Conservation (phyloP, 2,797 vertebrate species). For the Pangasius sanitwongsei region DNA sequence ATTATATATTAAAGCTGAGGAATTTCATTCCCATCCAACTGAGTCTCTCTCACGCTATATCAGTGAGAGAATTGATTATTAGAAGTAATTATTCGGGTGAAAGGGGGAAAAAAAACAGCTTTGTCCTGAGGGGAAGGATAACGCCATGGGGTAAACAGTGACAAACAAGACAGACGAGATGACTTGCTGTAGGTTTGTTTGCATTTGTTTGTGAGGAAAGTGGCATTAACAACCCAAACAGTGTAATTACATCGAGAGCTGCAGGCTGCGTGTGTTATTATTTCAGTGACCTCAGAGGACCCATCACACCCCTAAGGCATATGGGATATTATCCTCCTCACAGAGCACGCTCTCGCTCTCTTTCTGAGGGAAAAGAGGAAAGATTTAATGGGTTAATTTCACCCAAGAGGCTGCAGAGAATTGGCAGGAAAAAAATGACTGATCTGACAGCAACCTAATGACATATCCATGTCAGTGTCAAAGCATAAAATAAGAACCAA, state of each 20-base stretch:
- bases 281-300: slow-evolving; percentile 47
- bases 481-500: slow-evolving; percentile 14
- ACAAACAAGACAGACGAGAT: slow-evolving; percentile 40
- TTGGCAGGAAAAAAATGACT: not conserved
- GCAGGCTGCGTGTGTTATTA: slow-evolving; percentile 44
- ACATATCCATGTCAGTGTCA: slow-evolving; percentile 15
- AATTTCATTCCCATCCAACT: not conserved
- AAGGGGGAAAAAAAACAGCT: not conserved
- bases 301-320: slow-evolving; percentile 29
- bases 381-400: slow-evolving; percentile 31
- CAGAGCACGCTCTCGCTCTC: slow-evolving; percentile 4
- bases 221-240: slow-evolving; percentile 53
- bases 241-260: slow-evolving; percentile 46
- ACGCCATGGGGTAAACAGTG: not conserved
- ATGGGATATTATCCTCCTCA: slow-evolving; percentile 39
- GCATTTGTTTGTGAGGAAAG: slow-evolving; percentile 40
- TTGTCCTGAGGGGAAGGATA: slow-evolving; percentile 24
- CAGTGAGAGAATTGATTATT: not conserved
- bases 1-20: not conserved
- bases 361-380: slow-evolving; percentile 11
- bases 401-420: slow-evolving; percentile 36
- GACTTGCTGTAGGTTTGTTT: slow-evolving; percentile 29
- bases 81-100: not conserved
- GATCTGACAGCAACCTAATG: slow-evolving; percentile 21
- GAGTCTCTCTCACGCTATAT: not conserved